Percentiles rank a stretch among this genome's conserved stretches.
Evolutionary conservation across 2,888 invertebrate species (phyloP).

Genomic region (Lithodes maja): DNA sequence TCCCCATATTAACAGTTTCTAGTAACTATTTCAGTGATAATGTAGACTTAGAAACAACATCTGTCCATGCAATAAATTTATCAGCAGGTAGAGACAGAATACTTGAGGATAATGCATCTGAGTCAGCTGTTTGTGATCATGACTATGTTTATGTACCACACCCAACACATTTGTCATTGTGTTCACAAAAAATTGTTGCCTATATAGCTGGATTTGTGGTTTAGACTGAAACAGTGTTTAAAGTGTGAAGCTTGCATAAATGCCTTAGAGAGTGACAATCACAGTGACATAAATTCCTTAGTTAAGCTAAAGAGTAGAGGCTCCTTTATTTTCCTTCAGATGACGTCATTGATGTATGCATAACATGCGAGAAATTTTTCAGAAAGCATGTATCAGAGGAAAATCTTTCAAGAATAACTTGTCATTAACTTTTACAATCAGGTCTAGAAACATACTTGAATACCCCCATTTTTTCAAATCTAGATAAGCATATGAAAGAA

Average conservation of each 20-base stretch:
- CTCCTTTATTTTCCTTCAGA: conserved; percentile 20
- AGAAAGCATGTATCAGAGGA: neutral
- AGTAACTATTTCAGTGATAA: neutral
- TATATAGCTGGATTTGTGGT: conserved; percentile 25
- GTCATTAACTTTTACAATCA: neutral
- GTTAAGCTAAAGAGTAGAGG: conserved; percentile 21
- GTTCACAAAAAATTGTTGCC: no score
- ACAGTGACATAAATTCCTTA: conserved; percentile 2
- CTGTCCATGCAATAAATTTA: conserved; percentile 1
- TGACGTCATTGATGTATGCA: conserved; percentile 29
- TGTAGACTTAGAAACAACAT: neutral
- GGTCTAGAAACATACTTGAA: neutral
- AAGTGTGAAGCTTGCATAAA: conserved; percentile 6
- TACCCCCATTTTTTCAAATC: neutral
- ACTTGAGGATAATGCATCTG: neutral
- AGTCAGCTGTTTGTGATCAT: neutral
- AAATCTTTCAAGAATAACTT: neutral
- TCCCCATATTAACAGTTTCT: conserved; percentile 4
- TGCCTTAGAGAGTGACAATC: conserved; percentile 1
- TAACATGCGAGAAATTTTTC: neutral
- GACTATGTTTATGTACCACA: neutral
- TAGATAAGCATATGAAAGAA: conserved; percentile 5
- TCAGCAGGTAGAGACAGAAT: neutral
- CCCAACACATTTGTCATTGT: no score
- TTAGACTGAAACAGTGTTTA: conserved; percentile 8